Conservation (phyloP, 1,140 invertebrate species). For the Himalopsyche phryganea region DNA sequence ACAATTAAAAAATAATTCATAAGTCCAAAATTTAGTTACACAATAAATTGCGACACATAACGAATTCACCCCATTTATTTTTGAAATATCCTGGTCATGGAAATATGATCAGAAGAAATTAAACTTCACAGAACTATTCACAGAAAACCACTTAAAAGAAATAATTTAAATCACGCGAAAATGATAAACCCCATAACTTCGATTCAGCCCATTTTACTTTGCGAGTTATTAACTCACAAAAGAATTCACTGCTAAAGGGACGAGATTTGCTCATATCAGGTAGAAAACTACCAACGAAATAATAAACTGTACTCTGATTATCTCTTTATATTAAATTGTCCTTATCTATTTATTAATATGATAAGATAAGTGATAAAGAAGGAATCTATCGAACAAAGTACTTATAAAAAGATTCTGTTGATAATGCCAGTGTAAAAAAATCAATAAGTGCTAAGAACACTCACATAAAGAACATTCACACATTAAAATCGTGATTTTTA, state of each 20-base stretch:
- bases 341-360: conserved; percentile 3
- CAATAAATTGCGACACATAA: neutral
- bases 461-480: too few relatives aligned
- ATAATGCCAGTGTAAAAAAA: too few relatives aligned
- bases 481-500: too few relatives aligned
- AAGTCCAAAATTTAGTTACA: neutral
- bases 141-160: neutral
- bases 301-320: too few relatives aligned
- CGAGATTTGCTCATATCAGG: conserved; percentile 3
- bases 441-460: too few relatives aligned
- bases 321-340: too few relatives aligned
- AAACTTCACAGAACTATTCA: too few relatives aligned
- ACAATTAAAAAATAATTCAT: neutral
- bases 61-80: neutral
- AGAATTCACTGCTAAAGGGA: neutral
- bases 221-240: conserved; percentile 14
- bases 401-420: too few relatives aligned
- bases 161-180: conserved; percentile 15
- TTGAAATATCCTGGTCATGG: too few relatives aligned
- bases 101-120: too few relatives aligned
- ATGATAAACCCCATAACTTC: conserved; percentile 8
- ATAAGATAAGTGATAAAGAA: neutral
- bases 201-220: conserved; percentile 22
- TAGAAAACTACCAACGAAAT: neutral
- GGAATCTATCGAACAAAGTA: neutral